Evolutionary conservation across 2,113 vertebrate genomes (phyloP), one percentile per base, ranked within the genome.

Genomic region (Myotis lucifugus): DNA sequence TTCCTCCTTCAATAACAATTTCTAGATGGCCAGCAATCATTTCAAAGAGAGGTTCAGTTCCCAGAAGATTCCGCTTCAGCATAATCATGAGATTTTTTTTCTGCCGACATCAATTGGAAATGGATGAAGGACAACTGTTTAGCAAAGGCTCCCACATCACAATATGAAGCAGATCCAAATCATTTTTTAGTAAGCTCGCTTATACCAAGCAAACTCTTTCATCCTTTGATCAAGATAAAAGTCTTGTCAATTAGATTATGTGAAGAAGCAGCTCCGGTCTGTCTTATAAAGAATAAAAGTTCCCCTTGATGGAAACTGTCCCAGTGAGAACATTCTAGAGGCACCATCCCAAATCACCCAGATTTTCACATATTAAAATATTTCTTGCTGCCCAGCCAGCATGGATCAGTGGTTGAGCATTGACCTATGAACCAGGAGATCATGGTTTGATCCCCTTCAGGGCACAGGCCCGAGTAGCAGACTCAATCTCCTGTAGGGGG

Each of bases 321-420:
- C 13, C 32, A 52, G 0, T 4, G 11, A 88, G 85, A 85, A 42
- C 8, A 81, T 85, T 95, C 61, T 14, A 77, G n/a, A 92, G 48
- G 21, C 40, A 89, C 3, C 37, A 93, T 93, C 7, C 23, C 32
- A 90, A 89, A 52, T 72, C 46, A 72, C 29, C 10, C 9, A 67
- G 25, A 59, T 61, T 93, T 93, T 87, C 46, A 79, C 37, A 81
- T 79, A 46, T 76, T 64, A 54, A 95, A 90, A 61, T 61, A 61
- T 27, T 61, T 61, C 25, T 61, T 61, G 23, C 25, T 61, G 23
- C 59, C 23, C 25, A 61, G 59, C 59, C 59, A 61, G 25, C 9
- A 61, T 59, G 56, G 21, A 23, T 59, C 23, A 59, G 56, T 59
- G 23, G 56, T 59, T 59, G 56, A 59, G 56, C 56, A 59, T 61